Conservation (phyloP, 1,140 invertebrate species). For the Meloidogyne chitwoodi region DNA sequence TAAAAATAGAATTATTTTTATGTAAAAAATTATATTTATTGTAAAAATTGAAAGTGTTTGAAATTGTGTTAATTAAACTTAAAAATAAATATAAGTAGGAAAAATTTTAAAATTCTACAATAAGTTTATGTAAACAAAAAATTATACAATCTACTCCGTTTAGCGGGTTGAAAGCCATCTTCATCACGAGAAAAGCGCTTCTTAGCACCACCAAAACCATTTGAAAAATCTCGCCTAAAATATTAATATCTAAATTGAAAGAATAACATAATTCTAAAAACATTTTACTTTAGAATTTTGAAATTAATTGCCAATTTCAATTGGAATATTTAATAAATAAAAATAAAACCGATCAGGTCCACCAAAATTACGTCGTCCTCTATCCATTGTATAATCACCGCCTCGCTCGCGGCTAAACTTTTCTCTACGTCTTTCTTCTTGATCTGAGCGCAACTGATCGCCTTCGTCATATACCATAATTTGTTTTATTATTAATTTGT, state of each 20-base stretch:
- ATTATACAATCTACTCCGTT: slow-evolving; percentile 5
- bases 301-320: background rate
- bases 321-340: background rate
- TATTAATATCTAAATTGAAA: slow-evolving; percentile 10
- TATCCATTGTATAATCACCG: background rate
- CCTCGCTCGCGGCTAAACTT: slow-evolving; percentile 17
- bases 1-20: too few species aligned
- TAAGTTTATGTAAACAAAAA: background rate
- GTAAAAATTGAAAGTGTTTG: too few species aligned
- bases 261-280: background rate
- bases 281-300: too few species aligned
- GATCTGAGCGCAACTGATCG: slow-evolving; percentile 7
- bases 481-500: background rate
- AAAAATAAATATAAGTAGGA: too few species aligned
- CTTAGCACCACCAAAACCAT: background rate
- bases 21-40: too few species aligned
- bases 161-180: background rate
- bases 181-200: slow-evolving; percentile 1
- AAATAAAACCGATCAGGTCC: slow-evolving; percentile 3
- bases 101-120: background rate
- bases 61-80: too few species aligned
- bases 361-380: background rate
- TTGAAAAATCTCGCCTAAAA: background rate
- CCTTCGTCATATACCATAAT: slow-evolving; percentile 9
- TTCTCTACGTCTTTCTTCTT: slow-evolving; percentile 16